These are phyloP conservation scores for Andrena bucephala DNA, from an alignment of 2,888 invertebrate genomes.

Conservation along the genomic window DNA sequence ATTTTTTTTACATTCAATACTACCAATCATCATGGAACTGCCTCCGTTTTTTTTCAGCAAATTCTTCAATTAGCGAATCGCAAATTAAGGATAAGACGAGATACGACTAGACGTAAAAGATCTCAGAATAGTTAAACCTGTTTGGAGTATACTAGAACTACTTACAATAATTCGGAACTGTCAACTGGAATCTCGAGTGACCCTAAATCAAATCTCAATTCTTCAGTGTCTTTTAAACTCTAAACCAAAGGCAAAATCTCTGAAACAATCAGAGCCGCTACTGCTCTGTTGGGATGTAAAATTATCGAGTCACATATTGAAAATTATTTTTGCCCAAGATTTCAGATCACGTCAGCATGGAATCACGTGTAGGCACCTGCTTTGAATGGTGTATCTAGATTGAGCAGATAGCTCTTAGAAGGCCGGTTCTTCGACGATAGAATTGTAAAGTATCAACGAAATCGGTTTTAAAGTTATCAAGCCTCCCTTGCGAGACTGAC, in stretches of 20 bases:
- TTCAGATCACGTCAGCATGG: not conserved
- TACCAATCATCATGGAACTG: no score
- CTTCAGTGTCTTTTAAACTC: not conserved
- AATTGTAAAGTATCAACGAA: slow-evolving; percentile 4
- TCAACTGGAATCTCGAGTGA: no score
- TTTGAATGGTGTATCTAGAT: not conserved
- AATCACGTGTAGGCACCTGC: no score
- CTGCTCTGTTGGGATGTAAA: not conserved
- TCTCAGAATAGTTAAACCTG: no score
- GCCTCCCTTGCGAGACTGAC: slow-evolving; percentile 61
- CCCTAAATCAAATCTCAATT: not conserved
- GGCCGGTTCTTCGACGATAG: not conserved
- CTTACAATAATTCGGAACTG: no score
- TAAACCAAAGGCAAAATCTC: not conserved
- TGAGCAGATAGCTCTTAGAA: not conserved
- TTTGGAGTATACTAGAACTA: no score
- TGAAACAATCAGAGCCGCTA: not conserved
- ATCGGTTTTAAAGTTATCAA: slow-evolving; percentile 37
- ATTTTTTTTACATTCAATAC: no score
- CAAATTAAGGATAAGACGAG: no score
- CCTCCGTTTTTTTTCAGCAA: no score
- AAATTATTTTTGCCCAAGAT: not conserved
- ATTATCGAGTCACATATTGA: no score
- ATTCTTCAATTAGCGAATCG: no score
- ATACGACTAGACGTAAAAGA: no score